A percentile compares a stretch with the other conserved stretches of the same genome.
phyloP scores from a whole-genome alignment of 2,888 invertebrate genomes.

The Mystacides longicornis region DNA sequence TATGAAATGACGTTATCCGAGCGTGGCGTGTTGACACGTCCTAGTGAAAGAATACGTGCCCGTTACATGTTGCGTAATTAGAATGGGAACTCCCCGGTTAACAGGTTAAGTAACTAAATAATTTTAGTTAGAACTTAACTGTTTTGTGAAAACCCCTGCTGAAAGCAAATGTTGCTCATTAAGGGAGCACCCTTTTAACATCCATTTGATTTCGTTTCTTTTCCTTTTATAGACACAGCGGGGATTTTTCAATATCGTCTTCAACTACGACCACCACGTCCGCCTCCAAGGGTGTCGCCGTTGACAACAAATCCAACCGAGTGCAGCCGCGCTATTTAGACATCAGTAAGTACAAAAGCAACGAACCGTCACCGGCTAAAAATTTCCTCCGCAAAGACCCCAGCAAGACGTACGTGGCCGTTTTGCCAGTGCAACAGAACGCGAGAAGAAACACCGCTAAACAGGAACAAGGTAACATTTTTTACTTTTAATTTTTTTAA shows the following conservation, averaged over 20 bases:
- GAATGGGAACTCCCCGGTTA: too few species aligned
- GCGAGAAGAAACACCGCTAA: conserved; percentile 36
- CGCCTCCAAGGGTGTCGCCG: conserved; percentile 30
- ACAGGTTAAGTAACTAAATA: too few species aligned
- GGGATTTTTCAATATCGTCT: conserved; percentile 47
- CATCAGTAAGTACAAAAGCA: conserved; percentile 53
- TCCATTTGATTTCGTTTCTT: neutral
- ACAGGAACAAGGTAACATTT: conserved; percentile 47
- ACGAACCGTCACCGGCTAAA: conserved; percentile 39
- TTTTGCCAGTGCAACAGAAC: conserved; percentile 31
- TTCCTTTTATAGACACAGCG: conserved; percentile 38
- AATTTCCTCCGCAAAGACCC: conserved; percentile 50
- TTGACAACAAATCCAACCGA: conserved; percentile 28
- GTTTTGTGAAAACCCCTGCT: too few species aligned
- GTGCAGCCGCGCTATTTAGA: conserved; percentile 50
- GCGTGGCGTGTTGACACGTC: too few species aligned
- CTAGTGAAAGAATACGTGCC: too few species aligned
- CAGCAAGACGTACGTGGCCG: conserved; percentile 45
- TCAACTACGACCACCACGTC: conserved; percentile 42
- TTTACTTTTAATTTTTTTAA: too few species aligned
- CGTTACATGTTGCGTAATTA: too few species aligned
- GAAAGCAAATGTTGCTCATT: too few species aligned
- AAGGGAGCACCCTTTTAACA: too few species aligned
- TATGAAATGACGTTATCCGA: too few species aligned
- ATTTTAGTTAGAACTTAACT: too few species aligned